These are phyloP conservation scores for Larimichthys crocea DNA, from an alignment of 2,113 vertebrate genomes.

Conservation along the genomic window DNA sequence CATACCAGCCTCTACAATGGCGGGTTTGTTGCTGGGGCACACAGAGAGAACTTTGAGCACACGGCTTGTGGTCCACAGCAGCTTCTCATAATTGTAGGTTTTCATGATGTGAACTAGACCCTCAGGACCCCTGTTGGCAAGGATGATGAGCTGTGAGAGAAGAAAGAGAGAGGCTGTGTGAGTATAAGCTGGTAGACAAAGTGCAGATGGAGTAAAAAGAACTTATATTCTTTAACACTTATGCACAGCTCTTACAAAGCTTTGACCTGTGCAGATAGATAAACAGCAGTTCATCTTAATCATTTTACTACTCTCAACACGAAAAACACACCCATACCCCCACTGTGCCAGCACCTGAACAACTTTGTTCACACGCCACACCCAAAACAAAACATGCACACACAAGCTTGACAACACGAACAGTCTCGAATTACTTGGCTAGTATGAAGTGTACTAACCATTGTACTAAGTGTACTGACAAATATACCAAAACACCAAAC, in stretches of 20 bases:
- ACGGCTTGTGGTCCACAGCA: constrained; percentile 97
- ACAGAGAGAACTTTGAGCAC: constrained; percentile 98
- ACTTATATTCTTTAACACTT: neutral
- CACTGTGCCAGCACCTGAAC: constrained; percentile 26
- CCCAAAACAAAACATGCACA: constrained; percentile 54
- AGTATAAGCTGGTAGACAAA: neutral
- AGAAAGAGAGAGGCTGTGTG: neutral
- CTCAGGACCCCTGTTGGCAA: constrained; percentile 93
- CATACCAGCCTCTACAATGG: constrained; percentile 97
- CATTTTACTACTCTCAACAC: neutral
- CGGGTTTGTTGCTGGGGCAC: constrained; percentile 97
- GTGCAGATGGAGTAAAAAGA: neutral
- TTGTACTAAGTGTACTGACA: neutral
- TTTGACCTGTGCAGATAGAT: neutral
- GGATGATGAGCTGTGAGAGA: constrained; percentile 90
- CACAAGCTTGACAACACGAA: constrained; percentile 21
- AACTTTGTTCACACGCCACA: constrained; percentile 61
- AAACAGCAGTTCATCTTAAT: neutral
- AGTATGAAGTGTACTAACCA: neutral
- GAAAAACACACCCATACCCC: constrained; percentile 43
- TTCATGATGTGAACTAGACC: constrained; percentile 97
- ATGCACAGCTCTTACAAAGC: too few species aligned
- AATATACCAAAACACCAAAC: neutral
- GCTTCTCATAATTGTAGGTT: constrained; percentile 94
- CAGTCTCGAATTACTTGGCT: constrained; percentile 11